These are phyloP conservation scores for Peromyscus polionotus DNA, from an alignment of 2,113 vertebrate genomes.

Conservation along the genomic window DNA sequence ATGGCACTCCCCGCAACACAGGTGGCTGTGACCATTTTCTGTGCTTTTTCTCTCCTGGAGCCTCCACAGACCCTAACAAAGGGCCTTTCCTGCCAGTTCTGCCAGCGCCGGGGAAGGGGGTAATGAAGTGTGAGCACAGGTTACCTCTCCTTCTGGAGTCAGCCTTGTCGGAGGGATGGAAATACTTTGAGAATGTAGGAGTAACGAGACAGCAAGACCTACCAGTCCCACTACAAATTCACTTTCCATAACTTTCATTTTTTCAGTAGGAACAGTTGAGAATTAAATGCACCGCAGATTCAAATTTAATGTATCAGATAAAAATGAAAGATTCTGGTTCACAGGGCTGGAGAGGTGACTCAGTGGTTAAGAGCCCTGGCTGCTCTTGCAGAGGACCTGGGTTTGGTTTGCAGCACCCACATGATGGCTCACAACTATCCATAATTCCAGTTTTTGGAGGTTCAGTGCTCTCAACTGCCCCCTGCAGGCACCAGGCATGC, in stretches of 20 bases:
- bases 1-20: neutral
- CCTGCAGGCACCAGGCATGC: neutral
- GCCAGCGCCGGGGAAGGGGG: neutral
- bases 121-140: neutral
- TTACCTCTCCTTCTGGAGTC: conserved; percentile 12
- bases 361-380: neutral
- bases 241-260: conserved; percentile 34
- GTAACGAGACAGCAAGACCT: conserved; percentile 21
- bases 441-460: neutral
- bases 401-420: neutral
- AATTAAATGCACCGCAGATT: conserved; percentile 15
- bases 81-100: neutral
- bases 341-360: neutral
- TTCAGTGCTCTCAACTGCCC: neutral
- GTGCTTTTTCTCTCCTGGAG: neutral
- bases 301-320: conserved; percentile 37
- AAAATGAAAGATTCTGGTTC: conserved; percentile 51
- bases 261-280: conserved; percentile 46
- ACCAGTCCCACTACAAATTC: conserved; percentile 53
- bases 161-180: conserved; percentile 5
- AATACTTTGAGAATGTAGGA: neutral
- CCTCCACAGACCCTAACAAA: no score
- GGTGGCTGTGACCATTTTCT: neutral
- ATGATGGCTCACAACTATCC: neutral
- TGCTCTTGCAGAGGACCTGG: neutral